Conservation (phyloP, 2,113 vertebrate species). For the Oenanthe melanoleuca region DNA sequence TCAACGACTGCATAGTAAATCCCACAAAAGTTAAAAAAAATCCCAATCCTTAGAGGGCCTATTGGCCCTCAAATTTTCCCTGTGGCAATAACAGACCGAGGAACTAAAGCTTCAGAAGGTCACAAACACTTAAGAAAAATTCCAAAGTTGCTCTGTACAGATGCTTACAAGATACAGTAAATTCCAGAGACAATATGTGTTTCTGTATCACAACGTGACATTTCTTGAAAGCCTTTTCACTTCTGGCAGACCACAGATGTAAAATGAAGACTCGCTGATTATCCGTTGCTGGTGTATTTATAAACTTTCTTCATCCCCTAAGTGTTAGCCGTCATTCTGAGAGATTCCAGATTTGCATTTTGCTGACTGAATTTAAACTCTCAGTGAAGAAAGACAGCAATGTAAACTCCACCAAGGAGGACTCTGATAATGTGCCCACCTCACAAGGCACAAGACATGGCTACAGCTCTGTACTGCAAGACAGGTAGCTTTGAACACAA, state of each 20-base stretch:
- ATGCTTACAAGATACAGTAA: not conserved
- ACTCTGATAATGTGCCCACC: not conserved
- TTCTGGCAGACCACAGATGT: not conserved
- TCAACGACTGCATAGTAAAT: not conserved
- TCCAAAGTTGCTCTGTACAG: not conserved
- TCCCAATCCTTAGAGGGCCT: not conserved
- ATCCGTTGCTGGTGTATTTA: not conserved
- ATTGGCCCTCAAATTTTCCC: not conserved
- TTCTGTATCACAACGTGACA: not conserved
- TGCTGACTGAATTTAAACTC: constrained; percentile 15
- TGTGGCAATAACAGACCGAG: not conserved
- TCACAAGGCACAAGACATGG: not conserved
- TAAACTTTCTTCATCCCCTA: constrained; percentile 35
- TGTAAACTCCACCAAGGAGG: not conserved
- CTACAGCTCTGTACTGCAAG: not conserved
- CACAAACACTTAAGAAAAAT: not conserved
- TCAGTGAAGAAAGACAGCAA: not conserved
- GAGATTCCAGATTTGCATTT: constrained; percentile 15
- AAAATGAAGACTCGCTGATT: not conserved
- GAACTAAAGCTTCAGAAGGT: not conserved
- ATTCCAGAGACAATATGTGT: not conserved
- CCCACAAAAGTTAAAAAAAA: not conserved
- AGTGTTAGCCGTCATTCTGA: constrained; percentile 22
- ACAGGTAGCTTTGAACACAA: not conserved
- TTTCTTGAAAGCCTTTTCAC: not conserved